Base-by-base conservation (phyloP, 37 sponge, comb jelly and placozoan species). In the Trichoplax adhaerens region DNA sequence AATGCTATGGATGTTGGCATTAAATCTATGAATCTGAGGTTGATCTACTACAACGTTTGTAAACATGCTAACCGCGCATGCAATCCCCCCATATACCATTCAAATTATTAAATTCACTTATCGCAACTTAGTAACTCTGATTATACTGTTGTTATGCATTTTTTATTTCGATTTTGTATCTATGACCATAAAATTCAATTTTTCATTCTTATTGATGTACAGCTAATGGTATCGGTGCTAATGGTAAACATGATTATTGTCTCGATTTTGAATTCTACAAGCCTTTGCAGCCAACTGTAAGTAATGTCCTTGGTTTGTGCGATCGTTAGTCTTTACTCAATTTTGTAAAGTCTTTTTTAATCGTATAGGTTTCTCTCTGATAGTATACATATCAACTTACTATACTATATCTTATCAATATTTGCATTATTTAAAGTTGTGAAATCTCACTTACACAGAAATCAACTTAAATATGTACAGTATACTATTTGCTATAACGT, bases 251-350 rank as follows among this genome's bases (percentile, higher is more conserved):
- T 7, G 66, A 29, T 47, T 91, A 82, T 79, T 62, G 62, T 2
- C 86, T 91, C 70, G 62, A 83, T 52, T 68, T 91, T 56, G 72
- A 65, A 5, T 86, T 91, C 77, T 78, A 68, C 70, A 85, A 86
- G 6, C 77, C 84, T 2, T 55, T 91, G 52, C 62, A 79, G 53
- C 60, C 84, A 52, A 85, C 86, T 71, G 89, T 88, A 48, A 72
- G 76, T 71, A 0, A 29, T 29, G 29, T 29, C 29, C 29, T 29
- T 29, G 29, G 29, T 29, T 29, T 29, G 29, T 29, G 29, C 29
- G 29, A 29, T 29, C 29, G 29, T 29, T 52, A 12, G 5, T 1
- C 7, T 6, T 65, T 70, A 1, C 4, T 12, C 6, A 4, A n/a
- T 48, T 1, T n/a, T 48, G 53, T 70, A 10, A 3, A 1, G 5